Evolutionary conservation across 2,113 vertebrate species (phyloP), one percentile per base, ranked within the genome.

Genomic region (Lepus timidus): DNA sequence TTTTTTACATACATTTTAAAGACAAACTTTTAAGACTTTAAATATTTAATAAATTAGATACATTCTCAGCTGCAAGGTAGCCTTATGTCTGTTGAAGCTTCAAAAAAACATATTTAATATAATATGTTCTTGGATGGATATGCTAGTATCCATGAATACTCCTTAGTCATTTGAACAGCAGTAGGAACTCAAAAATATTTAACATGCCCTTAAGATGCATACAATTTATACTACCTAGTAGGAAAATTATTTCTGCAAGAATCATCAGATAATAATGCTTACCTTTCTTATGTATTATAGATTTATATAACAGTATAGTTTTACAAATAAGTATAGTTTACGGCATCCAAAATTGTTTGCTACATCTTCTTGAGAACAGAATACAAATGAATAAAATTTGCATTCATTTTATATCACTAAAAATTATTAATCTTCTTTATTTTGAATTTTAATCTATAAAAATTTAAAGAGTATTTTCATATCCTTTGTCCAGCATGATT

Each of bases 31-130:
- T 36, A 68, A 86, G 81, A 70, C 91, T 92, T 27, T 61, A 84
- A 91, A 76, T 93, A 71, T 80, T 94, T 33, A 74, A 25, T 88
- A 86, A 79, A 29, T 84, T 76, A 68, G 33, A n/a, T 29, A 62
- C 8, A 78, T 92, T 82, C 17, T 68, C 17, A 84, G 65, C 52
- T 33, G 51, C 13, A 39, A 75, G 3, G 6, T 79, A 86, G 55
- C 55, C 39, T 64, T n/a, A 79, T 83, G 22, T 61, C 20, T 92
- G 17, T 6, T 83, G 14, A 83, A 19, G 25, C 29, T 49, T 87
- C 84, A 61, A 91, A 88, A 88, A 96, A 73, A 85, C 90, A 62
- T 71, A 83, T 62, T 87, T 92, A 82, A 74, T 51, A 85, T 75
- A 74, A n/a, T 76, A 12, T 76, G n/a, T 49, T 52, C 9, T 85